A percentile compares a stretch with the other conserved stretches of the same genome.
phyloP scores from a whole-genome alignment of 2,113 vertebrate genomes.

The Tautogolabrus adspersus region DNA sequence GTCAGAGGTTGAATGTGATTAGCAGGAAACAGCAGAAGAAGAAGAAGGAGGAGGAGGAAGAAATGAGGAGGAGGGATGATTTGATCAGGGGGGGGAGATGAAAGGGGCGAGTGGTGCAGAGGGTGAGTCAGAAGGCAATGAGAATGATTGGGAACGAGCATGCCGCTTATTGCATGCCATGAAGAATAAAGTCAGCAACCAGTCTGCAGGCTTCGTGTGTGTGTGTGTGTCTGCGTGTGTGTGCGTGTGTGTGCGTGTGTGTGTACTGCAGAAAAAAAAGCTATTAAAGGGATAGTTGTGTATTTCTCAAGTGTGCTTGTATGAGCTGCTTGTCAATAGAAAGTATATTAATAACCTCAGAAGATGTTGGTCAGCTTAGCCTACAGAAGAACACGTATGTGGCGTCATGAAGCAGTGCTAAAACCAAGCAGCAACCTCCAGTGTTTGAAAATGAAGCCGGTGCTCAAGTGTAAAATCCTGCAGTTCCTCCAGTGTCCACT shows the following conservation, averaged over 20 bases:
- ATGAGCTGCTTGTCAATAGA: too few relatives aligned
- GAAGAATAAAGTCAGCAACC: conserved; percentile 64
- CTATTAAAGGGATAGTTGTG: too few relatives aligned
- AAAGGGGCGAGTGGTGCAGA: conserved; percentile 28
- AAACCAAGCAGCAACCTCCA: too few relatives aligned
- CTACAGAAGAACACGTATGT: too few relatives aligned
- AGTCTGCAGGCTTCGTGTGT: conserved; percentile 31
- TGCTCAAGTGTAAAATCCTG: too few relatives aligned
- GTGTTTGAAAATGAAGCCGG: too few relatives aligned
- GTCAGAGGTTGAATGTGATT: conserved; percentile 59
- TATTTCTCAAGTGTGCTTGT: too few relatives aligned
- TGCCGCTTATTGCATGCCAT: conserved; percentile 73
- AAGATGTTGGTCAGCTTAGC: too few relatives aligned
- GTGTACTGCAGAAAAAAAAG: too few relatives aligned
- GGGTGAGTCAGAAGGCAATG: conserved; percentile 59
- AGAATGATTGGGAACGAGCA: conserved; percentile 59
- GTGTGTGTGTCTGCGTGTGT: background rate
- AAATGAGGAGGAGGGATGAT: conserved; percentile 20
- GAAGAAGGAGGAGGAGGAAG: background rate
- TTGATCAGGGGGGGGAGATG: conserved; percentile 29
- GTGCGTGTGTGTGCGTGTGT: conserved; percentile 14
- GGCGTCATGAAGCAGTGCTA: too few relatives aligned
- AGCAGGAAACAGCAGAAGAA: conserved; percentile 26
- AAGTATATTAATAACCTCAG: too few relatives aligned
- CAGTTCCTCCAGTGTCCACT: too few relatives aligned